Evolutionary conservation across 2,113 vertebrate genomes (phyloP).

Genomic region (Aptenodytes patagonicus): DNA sequence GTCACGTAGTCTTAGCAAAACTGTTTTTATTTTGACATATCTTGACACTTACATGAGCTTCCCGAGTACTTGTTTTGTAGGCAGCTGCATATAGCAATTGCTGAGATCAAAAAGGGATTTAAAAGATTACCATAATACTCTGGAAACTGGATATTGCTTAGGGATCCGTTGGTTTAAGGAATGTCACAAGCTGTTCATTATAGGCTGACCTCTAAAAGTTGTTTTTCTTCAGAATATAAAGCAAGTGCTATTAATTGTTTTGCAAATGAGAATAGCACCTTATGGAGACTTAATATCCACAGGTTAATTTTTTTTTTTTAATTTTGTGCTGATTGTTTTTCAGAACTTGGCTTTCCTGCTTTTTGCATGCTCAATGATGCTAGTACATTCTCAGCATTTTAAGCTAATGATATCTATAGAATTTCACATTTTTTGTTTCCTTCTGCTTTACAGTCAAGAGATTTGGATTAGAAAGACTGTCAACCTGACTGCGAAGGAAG

Average conservation of each 20-base stretch:
- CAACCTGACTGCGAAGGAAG: not conserved
- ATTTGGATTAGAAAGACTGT: not conserved
- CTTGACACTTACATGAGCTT: not conserved
- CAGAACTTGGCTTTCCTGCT: not conserved
- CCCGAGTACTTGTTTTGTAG: not conserved
- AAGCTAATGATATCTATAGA: not conserved
- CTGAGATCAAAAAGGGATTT: not conserved
- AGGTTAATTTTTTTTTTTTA: not conserved
- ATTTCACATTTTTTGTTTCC: not conserved
- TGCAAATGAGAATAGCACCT: not conserved
- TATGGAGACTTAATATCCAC: not conserved
- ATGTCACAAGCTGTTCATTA: not conserved
- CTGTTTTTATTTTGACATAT: not conserved
- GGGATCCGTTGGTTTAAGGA: not conserved
- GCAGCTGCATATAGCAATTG: not conserved
- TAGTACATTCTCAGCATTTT: not conserved
- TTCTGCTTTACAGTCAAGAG: not conserved
- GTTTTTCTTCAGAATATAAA: not conserved
- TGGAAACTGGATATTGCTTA: not conserved
- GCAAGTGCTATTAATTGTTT: not conserved
- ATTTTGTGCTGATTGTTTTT: not conserved
- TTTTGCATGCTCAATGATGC: not conserved
- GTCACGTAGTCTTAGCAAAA: not conserved
- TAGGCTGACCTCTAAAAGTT: not conserved
- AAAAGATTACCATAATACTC: not conserved